phyloP scores from a whole-genome alignment of 1,140 invertebrate species.

The Pantala flavescens region DNA sequence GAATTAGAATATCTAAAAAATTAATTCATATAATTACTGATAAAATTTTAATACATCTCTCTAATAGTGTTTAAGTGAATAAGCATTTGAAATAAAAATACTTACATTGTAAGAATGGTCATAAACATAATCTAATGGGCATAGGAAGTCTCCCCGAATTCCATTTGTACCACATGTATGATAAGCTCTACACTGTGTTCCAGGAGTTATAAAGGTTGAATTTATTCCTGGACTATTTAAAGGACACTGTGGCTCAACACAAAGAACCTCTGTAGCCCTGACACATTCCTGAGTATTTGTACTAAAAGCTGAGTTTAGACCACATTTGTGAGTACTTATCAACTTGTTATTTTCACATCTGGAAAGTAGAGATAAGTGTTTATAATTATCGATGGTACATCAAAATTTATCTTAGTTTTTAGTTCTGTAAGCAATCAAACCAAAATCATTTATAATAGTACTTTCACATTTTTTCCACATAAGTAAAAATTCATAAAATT shows the following conservation, averaged over 20 bases:
- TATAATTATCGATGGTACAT: too few relatives aligned
- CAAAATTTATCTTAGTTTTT: too few relatives aligned
- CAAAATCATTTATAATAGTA: too few relatives aligned
- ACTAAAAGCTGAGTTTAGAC: neutral
- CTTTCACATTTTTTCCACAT: too few relatives aligned
- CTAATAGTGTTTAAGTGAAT: too few relatives aligned
- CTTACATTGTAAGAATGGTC: constrained; percentile 26
- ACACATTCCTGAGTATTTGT: neutral
- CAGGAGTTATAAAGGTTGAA: constrained; percentile 17
- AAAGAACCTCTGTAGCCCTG: neutral
- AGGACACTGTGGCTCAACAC: neutral
- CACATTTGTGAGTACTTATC: neutral
- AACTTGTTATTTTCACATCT: neutral
- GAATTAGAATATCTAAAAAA: too few relatives aligned
- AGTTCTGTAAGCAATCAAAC: too few relatives aligned
- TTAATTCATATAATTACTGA: too few relatives aligned
- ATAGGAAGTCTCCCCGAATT: constrained; percentile 21
- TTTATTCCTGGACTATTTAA: neutral
- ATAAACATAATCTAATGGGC: constrained; percentile 26
- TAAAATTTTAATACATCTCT: too few relatives aligned
- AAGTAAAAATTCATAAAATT: too few relatives aligned
- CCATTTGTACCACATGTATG: constrained; percentile 24
- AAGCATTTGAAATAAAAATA: neutral
- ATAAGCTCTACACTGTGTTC: constrained; percentile 25
- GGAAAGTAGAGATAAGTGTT: neutral